Base-by-base conservation (phyloP, 2,113 vertebrate genomes). In the Rhabdornis inornatus region DNA sequence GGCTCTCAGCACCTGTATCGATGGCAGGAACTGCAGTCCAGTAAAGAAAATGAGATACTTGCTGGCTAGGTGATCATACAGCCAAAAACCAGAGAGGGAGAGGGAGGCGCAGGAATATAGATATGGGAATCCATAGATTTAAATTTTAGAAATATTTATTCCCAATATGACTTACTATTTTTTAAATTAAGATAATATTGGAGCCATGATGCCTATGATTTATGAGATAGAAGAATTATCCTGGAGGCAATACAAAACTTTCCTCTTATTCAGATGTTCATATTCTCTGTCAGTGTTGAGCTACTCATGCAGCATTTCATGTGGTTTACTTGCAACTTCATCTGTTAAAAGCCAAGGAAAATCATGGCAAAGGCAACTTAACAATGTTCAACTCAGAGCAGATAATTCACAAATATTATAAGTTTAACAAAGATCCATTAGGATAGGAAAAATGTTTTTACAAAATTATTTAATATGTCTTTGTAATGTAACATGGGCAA, bases 1-100 rank as follows among this genome's bases (percentile, higher is more conserved):
- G 2, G 8, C 4, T 55, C 49, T 24, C 60, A 64, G 27, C 44
- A 57, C 22, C 56, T 49, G 1, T 35, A 7, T 18, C 1, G 0
- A 11, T 42, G 25, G 10, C 59, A 60, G 11, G 21, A 49, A 25
- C 27, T 55, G 25, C 6, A 30, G 15, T 20, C 16, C 8, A 23
- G 17, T 13, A 27, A 14, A 83, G 27, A 77, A 49, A 53, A 66
- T 72, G 3, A n/a, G 50, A 47, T 18, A 12, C 8, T 68, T 50
- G 1, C 53, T 56, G 30, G 33, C 9, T 37, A 20, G 13, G 14
- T 50, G 55, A 52, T 76, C 15, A 10, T 44, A 37, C 7, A 64
- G 39, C 9, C 44, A 55, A 42, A 77, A 70, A 33, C 1, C 19
- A 33, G 19, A 64, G 53, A 68, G 44, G 22, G 11, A 64, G 49